Evolutionary conservation across 2,888 invertebrate genomes (phyloP).

Genomic region (Caenorhabditis panamensis): DNA sequence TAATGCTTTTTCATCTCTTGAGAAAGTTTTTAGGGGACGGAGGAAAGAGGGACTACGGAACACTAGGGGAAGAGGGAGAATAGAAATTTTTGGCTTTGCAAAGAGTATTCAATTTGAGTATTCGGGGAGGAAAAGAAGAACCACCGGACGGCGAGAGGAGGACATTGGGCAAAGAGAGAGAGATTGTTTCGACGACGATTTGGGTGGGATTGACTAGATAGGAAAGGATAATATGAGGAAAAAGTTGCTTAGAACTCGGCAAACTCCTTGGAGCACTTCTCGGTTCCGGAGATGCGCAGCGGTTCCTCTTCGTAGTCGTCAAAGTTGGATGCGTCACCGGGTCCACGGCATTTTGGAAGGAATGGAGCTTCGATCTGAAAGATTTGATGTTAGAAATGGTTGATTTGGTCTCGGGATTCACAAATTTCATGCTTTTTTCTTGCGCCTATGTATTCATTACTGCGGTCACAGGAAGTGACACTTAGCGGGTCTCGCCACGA

Average conservation of each 20-base stretch:
- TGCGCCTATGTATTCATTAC: too few relatives aligned
- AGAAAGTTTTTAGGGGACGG: background rate
- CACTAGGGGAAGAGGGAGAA: background rate
- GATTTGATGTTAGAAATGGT: background rate
- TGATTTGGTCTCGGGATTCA: too few relatives aligned
- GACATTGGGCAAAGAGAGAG: background rate
- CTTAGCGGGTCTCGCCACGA: too few relatives aligned
- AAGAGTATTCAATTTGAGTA: background rate
- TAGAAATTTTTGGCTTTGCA: background rate
- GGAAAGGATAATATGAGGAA: background rate
- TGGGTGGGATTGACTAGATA: background rate
- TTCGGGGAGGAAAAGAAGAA: background rate
- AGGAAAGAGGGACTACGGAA: background rate
- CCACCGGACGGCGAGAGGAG: slow-evolving; percentile 3
- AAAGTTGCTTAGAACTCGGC: slow-evolving; percentile 88
- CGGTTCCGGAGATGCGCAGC: slow-evolving; percentile 96
- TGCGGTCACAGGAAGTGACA: too few relatives aligned
- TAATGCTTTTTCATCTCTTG: background rate
- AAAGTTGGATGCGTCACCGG: slow-evolving; percentile 99
- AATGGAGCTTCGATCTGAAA: slow-evolving; percentile 95
- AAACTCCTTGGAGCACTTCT: slow-evolving; percentile 99
- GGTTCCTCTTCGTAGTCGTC: slow-evolving; percentile 99
- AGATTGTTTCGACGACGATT: background rate
- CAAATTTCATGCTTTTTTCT: too few relatives aligned
- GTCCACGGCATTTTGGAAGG: slow-evolving; percentile 98